Base-by-base conservation (phyloP, 1,140 invertebrate species). In the Leguminivora glycinivorella region DNA sequence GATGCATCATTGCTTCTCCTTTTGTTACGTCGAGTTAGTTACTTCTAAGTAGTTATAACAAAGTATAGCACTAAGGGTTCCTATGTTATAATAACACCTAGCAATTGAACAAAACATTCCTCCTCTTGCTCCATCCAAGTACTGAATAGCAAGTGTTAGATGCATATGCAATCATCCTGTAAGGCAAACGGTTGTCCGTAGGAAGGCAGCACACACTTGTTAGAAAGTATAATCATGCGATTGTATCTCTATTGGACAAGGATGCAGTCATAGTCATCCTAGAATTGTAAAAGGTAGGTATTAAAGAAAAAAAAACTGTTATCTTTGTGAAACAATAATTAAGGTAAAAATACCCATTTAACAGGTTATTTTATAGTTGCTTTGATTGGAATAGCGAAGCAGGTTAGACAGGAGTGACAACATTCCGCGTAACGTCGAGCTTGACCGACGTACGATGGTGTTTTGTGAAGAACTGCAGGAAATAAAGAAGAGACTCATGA, bases 201-300 rank as follows among this genome's bases (percentile, higher is more conserved):
- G 83, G 83, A 83, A 83, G 73, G 73, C 70, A 72, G 72, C 60
- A 67, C 77, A 82, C 60, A 67, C 77, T 83, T 72, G 83, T 83
- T 83, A 81, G 67, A 83, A 83, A 83, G 81, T 84, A 82, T 83
- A 83, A 84, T 73, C 70, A 78, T 70, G 68, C 43, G 74, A 74
- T 79, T 77, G 75, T 75, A 82, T 78, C 80, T 80, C 76, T 63
- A 73, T 75, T 73, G 72, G 74, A 73, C 73, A 70, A 79, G 75
- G 77, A 79, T 80, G 74, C 72, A 69, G 69, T 68, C 72, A 31
- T 63, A 10, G 14, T 29, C 12, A 63, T 52, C 19, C 47, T n/a
- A 52, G 19, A 19, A 9, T n/a, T n/a, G n/a, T n/a, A 52, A 52
- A 22, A 52, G 1, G 5, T n/a, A 52, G 6, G 1, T 17, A 22